Conservation (phyloP, 1,140 invertebrate genomes). For the Eupristina koningsbergeri region DNA sequence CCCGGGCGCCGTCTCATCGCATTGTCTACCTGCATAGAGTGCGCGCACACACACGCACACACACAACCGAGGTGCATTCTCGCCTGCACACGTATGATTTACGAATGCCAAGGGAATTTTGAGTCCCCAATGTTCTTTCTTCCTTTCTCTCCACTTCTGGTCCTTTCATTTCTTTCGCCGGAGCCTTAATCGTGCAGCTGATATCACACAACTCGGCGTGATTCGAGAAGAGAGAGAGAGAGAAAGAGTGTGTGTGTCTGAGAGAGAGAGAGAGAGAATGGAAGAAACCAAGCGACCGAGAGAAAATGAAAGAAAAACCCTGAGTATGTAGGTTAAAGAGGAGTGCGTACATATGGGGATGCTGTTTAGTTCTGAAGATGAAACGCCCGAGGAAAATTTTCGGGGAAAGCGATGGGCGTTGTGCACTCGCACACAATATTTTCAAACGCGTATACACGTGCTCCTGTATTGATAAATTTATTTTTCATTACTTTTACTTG, state of each 20-base stretch:
- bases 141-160: background rate
- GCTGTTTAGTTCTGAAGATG: background rate
- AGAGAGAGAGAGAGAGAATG: background rate
- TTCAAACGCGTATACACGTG: no score
- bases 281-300: background rate
- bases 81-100: conserved; percentile 40
- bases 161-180: conserved; percentile 33
- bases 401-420: background rate
- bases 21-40: conserved; percentile 42
- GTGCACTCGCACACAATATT: background rate
- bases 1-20: conserved; percentile 9
- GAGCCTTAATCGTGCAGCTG: conserved; percentile 45
- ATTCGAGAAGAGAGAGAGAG: background rate
- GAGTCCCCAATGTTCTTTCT: conserved; percentile 14
- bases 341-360: background rate
- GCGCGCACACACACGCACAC: background rate
- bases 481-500: background rate
- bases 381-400: conserved; percentile 17
- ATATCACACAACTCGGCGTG: conserved; percentile 31
- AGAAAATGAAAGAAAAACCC: background rate
- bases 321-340: background rate
- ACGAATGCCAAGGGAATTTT: conserved; percentile 39
- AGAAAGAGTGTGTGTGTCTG: background rate
- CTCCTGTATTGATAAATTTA: no score
- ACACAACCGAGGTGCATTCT: conserved; percentile 9